Evolutionary conservation across 1,140 invertebrate species (phyloP), one percentile per base, ranked within the genome.

Genomic region (Octopus sinensis): DNA sequence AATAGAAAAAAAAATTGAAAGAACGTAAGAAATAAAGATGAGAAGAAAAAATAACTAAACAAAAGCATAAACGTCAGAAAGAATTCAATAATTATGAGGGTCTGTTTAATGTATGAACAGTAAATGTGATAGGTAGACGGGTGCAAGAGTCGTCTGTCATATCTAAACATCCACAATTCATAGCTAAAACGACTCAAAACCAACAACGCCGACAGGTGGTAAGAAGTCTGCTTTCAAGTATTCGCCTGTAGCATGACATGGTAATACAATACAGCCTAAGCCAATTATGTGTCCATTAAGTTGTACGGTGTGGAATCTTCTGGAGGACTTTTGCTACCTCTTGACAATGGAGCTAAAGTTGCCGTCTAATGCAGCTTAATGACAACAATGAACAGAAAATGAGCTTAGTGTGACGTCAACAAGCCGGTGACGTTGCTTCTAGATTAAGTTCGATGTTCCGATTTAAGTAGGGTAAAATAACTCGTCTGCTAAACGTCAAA

Each of bases 381-480:
- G 30, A 9, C 13, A 73, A 73, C 68, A 73, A 73, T 73, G 68
- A 23, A 73, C 13, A 4, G 30, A 73, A 73, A 73, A 73, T 73
- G 30, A 73, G 68, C 68, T 73, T 73, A n/a, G 68, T 23, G 30
- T 73, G 68, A 73, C 68, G 68, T 73, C 68, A 73, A 73, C 68
- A 73, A 73, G 68, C 68, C 68, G 68, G 17, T 73, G 68, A 73
- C 68, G 68, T 73, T 73, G 68, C 17, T 23, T 13, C 17, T 23
- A 73, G 68, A 73, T 73, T 73, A 73, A 13, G 68, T 73, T 73
- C 68, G 68, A 73, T 73, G 68, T 73, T 73, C 68, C 30, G 68
- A 73, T 73, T 73, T 73, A 73, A 73, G 68, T 73, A 73, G 68
- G 68, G 17, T 73, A 73, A 73, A 73, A 23, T 73, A 73, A 73